Conservation (phyloP, 2,113 vertebrate genomes). For the Ramphastos sulfuratus region DNA sequence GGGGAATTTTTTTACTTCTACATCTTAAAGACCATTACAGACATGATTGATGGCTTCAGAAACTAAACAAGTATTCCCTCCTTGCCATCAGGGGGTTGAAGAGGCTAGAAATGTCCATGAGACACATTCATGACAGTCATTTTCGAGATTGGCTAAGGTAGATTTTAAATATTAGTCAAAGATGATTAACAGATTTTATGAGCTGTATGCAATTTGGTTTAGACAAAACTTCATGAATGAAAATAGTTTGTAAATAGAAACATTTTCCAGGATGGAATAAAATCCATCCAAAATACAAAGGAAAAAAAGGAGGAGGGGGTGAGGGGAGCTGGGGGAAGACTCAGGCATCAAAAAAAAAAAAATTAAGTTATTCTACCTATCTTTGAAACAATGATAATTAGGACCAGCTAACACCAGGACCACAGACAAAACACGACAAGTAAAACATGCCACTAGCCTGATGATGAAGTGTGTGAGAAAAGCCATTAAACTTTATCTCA, state of each 20-base stretch:
- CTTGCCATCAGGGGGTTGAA: not conserved
- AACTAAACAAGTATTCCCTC: not conserved
- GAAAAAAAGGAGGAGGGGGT: not conserved
- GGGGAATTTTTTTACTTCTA: not conserved
- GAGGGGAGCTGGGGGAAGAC: not conserved
- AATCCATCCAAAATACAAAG: too few relatives aligned
- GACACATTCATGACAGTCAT: not conserved
- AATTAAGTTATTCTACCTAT: not conserved
- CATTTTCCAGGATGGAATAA: not conserved
- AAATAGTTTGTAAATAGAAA: not conserved
- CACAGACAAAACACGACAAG: slow-evolving; percentile 11
- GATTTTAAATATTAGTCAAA: not conserved
- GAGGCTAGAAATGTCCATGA: not conserved
- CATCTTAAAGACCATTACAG: not conserved
- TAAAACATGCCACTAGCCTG: slow-evolving; percentile 25
- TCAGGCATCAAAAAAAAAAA: not conserved
- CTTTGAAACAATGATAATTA: slow-evolving; percentile 59
- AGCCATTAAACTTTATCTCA: slow-evolving; percentile 55
- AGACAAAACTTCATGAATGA: not conserved
- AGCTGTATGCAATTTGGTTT: not conserved
- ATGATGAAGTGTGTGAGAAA: slow-evolving; percentile 42
- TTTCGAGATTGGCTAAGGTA: not conserved
- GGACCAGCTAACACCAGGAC: not conserved
- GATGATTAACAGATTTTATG: not conserved
- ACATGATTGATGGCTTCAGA: not conserved